Base-by-base conservation (phyloP, 2,888 invertebrate genomes). In the Punctoribates punctum region DNA sequence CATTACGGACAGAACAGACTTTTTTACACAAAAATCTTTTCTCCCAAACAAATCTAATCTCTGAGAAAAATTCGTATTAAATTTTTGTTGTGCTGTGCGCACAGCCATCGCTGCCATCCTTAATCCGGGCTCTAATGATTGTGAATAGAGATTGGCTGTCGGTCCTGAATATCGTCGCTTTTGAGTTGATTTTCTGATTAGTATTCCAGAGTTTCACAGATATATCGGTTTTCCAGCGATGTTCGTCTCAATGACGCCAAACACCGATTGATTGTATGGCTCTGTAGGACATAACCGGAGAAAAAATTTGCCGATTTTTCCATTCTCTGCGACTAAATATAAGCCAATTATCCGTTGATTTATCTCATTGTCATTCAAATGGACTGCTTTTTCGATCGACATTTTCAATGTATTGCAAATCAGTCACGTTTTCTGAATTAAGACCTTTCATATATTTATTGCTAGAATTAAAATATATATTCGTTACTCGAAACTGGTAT, bases 361-460 rank as follows among this genome's bases (percentile, higher is more conserved):
- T 60, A 60, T 60, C 27, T 23, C 20, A 60, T 60, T 60, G 60
- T 60, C 15, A 60, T 60, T 60, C 60, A 60, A 60, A 60, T 60
- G 60, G 17, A 20, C 17, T 25, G 60, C 17, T n/a, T 20, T 42
- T 51, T 51, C n/a, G 51, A 51, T 20, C 51, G 51, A 51, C 5
- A 51, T 51, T 17, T 51, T 51, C 51, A 20, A 60, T 25, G 20
- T n/a, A 60, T 27, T 23, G 23, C 60, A 60, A 60, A 60, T 27
- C 60, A 23, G 60, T 60, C 60, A 60, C 60, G 60, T 60, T 60
- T 51, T 60, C 60, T 25, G 60, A 23, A 60, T 60, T 60, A 25
- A 27, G 20, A 23, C 20, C 60, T 60, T 25, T 60, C 20, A 23
- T 60, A 54, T 54, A 54, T 54, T 54, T 54, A 23, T 54, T 23